phyloP scores from a whole-genome alignment of 2,888 invertebrate genomes.

The Eristalis arbustorum region DNA sequence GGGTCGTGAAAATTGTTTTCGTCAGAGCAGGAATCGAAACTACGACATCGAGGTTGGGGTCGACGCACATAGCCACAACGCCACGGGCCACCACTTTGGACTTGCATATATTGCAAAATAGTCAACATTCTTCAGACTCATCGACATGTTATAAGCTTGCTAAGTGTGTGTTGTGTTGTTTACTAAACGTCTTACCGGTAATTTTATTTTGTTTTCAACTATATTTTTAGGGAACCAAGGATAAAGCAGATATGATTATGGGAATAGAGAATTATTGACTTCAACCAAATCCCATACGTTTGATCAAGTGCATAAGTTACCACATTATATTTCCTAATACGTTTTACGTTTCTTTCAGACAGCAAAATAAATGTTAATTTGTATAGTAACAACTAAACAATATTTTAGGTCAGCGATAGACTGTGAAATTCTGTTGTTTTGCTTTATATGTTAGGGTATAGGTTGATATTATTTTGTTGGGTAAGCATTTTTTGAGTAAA shows the following conservation, averaged over 20 bases:
- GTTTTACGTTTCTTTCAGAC: constrained; percentile 36
- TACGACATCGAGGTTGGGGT: too few species aligned
- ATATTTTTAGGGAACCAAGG: constrained; percentile 34
- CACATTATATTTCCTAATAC: constrained; percentile 22
- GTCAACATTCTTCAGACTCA: constrained; percentile 20
- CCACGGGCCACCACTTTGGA: too few species aligned
- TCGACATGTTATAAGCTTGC: constrained; percentile 56
- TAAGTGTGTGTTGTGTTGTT: constrained; percentile 36
- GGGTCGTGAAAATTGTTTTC: too few species aligned
- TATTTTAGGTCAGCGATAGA: constrained; percentile 19
- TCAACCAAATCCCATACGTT: constrained; percentile 20
- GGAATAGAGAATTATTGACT: constrained; percentile 19
- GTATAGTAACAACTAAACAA: constrained; percentile 36
- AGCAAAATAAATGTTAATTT: constrained; percentile 57
- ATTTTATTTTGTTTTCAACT: neutral
- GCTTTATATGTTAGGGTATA: constrained; percentile 9
- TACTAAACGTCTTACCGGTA: constrained; percentile 9
- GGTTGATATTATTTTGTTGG: neutral
- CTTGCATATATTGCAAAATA: neutral
- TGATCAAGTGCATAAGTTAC: constrained; percentile 31
- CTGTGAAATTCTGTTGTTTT: constrained; percentile 57
- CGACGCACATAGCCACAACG: too few species aligned
- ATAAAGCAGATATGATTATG: constrained; percentile 20
- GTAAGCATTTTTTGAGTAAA: neutral
- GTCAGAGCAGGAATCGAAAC: too few species aligned